These are phyloP conservation scores for Helostoma temminkii DNA, from an alignment of 2,797 vertebrate species.

Conservation along the genomic window DNA sequence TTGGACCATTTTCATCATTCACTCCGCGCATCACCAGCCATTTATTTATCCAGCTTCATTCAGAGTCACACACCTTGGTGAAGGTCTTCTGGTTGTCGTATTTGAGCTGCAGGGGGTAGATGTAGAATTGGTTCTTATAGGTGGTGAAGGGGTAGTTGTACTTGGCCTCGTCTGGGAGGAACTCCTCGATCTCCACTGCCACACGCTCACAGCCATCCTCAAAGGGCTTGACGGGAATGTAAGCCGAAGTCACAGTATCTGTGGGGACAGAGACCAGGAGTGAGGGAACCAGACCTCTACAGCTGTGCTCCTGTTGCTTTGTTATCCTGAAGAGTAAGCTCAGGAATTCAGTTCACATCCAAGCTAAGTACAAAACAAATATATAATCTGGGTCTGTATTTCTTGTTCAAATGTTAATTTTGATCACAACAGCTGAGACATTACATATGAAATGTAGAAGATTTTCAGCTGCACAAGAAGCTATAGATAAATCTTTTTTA, in stretches of 20 bases:
- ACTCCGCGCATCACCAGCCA: no score
- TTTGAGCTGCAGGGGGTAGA: constrained; percentile 94
- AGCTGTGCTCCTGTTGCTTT: neutral
- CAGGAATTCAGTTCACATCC: neutral
- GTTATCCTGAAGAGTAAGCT: neutral
- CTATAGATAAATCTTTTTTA: neutral
- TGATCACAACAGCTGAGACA: constrained; percentile 1
- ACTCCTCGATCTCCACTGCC: constrained; percentile 93
- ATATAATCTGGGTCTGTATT: no score
- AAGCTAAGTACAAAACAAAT: neutral
- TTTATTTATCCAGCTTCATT: no score
- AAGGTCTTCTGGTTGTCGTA: constrained; percentile 98
- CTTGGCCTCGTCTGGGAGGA: constrained; percentile 92
- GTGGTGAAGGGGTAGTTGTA: constrained; percentile 94
- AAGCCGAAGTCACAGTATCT: constrained; percentile 96
- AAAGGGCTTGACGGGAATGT: constrained; percentile 93
- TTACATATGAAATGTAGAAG: neutral
- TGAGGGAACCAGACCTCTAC: neutral
- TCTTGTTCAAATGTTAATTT: no score
- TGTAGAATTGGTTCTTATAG: constrained; percentile 95
- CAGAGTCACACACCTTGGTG: constrained; percentile 88
- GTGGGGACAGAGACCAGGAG: neutral
- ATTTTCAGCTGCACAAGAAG: neutral
- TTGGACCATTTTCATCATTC: neutral
- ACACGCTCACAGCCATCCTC: constrained; percentile 87